Evolutionary conservation across 2,113 vertebrate genomes (phyloP).

Genomic region (Nyctibius bracteatus): DNA sequence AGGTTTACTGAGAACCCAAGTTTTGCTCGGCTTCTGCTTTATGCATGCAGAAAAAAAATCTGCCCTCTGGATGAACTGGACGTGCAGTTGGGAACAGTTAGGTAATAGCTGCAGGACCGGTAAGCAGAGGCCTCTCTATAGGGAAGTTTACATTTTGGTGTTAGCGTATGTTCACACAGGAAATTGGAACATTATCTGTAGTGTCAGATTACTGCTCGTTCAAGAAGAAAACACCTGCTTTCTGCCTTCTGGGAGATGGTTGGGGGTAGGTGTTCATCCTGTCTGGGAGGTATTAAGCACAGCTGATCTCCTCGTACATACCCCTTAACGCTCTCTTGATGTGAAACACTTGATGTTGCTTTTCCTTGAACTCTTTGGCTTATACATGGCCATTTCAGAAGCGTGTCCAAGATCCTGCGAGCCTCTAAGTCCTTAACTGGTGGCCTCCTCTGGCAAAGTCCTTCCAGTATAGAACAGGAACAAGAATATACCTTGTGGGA

Average conservation of each 20-base stretch:
- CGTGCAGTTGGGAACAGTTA: neutral
- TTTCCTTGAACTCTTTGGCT: neutral
- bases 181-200: neutral
- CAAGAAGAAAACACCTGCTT: neutral
- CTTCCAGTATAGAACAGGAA: rapidly evolving
- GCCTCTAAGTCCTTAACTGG: neutral
- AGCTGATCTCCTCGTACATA: rapidly evolving
- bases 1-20: too few species aligned
- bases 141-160: neutral
- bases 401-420: neutral
- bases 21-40: neutral
- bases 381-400: neutral
- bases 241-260: rapidly evolving
- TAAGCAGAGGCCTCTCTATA: neutral
- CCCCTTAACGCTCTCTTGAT: rapidly evolving
- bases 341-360: neutral
- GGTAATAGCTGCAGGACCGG: neutral
- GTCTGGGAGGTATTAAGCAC: rapidly evolving
- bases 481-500: too few species aligned
- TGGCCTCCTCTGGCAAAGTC: neutral
- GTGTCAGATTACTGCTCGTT: neutral
- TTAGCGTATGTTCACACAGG: neutral
- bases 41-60: rapidly evolving
- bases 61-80: neutral
- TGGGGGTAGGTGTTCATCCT: neutral